Conservation (phyloP, 2,113 vertebrate genomes). For the Misgurnus mizolepis region DNA sequence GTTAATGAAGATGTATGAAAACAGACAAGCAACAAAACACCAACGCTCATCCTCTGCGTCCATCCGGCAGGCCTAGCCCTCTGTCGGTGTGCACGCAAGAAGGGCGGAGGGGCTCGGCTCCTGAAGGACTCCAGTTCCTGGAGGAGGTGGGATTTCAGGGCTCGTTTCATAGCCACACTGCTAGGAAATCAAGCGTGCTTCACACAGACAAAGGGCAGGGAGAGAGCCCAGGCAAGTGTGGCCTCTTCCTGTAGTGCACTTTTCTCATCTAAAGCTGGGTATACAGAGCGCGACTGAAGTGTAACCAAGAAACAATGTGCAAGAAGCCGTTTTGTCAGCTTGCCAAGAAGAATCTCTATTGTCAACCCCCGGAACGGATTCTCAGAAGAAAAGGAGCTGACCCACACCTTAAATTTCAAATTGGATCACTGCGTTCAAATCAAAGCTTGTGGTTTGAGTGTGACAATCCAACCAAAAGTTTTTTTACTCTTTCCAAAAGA, state of each 20-base stretch:
- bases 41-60: slow-evolving; percentile 33
- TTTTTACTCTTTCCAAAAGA: background rate
- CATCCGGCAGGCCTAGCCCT: slow-evolving; percentile 25
- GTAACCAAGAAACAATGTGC: slow-evolving; percentile 65
- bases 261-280: slow-evolving; percentile 43
- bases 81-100: slow-evolving; percentile 42
- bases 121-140: slow-evolving; percentile 41
- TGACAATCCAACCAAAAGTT: slow-evolving; percentile 6
- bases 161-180: slow-evolving; percentile 61
- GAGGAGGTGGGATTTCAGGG: slow-evolving; percentile 60
- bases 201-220: slow-evolving; percentile 56
- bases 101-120: slow-evolving; percentile 30
- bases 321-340: slow-evolving; percentile 59
- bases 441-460: slow-evolving; percentile 40
- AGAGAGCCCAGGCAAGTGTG: slow-evolving; percentile 51
- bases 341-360: slow-evolving; percentile 57
- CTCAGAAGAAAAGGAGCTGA: slow-evolving; percentile 47
- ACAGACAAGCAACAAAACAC: slow-evolving; percentile 48
- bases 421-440: slow-evolving; percentile 56
- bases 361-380: slow-evolving; percentile 57
- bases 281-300: slow-evolving; percentile 62
- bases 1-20: slow-evolving; percentile 59
- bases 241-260: slow-evolving; percentile 52
- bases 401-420: slow-evolving; percentile 41
- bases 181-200: slow-evolving; percentile 59